Evolutionary conservation across 1,140 invertebrate species (phyloP).

Genomic region (Stegodyphus dumicola): DNA sequence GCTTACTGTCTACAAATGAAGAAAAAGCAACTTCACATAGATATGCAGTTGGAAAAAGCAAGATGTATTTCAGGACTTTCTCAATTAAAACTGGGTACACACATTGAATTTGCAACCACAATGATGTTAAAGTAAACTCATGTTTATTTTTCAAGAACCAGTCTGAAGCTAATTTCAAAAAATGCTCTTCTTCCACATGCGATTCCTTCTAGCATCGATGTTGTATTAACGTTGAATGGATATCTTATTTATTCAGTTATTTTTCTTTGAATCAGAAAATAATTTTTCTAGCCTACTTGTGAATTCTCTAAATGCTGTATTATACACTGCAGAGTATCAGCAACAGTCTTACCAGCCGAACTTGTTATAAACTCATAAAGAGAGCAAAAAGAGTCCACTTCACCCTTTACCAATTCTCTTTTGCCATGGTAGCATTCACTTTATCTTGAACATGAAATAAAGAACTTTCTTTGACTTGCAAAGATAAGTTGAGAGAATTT

Average conservation of each 20-base stretch:
- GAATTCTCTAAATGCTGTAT: background rate
- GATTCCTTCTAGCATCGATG: background rate
- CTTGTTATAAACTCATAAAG: background rate
- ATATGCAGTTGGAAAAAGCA: background rate
- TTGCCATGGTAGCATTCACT: no score
- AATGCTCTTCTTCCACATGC: background rate
- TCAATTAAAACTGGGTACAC: background rate
- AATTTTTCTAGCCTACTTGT: background rate
- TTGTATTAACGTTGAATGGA: background rate
- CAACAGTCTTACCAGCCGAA: background rate
- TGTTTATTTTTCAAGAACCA: background rate
- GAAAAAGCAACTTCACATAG: background rate
- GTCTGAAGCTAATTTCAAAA: background rate
- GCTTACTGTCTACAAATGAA: background rate
- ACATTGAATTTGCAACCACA: background rate
- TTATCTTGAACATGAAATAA: no score
- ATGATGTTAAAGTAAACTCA: background rate
- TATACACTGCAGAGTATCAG: background rate
- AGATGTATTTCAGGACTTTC: background rate
- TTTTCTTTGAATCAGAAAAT: background rate
- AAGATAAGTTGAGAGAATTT: background rate
- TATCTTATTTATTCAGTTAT: background rate
- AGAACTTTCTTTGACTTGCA: background rate
- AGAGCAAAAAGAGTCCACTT: background rate
- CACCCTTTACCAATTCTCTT: background rate